Evolutionary conservation across 2,888 invertebrate genomes (phyloP), one percentile per base, ranked within the genome.

Genomic region (Drosophila ustulata): DNA sequence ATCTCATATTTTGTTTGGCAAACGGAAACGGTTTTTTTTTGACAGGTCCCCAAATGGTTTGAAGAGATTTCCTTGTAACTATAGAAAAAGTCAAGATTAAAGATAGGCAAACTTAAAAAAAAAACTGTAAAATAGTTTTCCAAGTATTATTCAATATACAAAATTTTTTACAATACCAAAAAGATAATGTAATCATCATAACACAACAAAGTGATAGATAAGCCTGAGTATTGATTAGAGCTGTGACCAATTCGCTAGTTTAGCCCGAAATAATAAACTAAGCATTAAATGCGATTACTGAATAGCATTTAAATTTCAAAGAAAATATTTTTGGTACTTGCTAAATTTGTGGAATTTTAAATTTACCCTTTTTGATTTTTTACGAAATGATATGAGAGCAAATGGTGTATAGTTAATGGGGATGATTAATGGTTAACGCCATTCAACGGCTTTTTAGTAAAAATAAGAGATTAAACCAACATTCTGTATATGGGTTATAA

Each of bases 11-110:
- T 46, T 57, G 37, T 37, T 46, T 57, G 47, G 46, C 46, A 47
- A 57, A 28, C 56, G 26, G 47, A 57, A 47, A 28, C 26, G 37
- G 28, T 45, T 58, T 59, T 45, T 58, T 59, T 61, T 63, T 69
- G 65, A 63, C 73, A 32, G 3, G 25, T 32, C 0, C 30, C n/a
- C 1, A 25, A 25, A 34, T 8, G 9, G 4, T 2, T 55, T 13
- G 25, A 55, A 55, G 18, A 45, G 18, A 23, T 55, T 55, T 55
- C 30, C 13, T 1, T 23, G 23, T 32, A 41, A 34, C 25, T 9
- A 37, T 46, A 7, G 4, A 55, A 32, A 13, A 13, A 6, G 0
- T 25, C 4, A 25, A 26, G 7, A 41, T 30, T 30, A 30, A n/a
- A 6, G 45, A 45, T 45, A 43, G 45, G 30, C 30, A n/a, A 50